phyloP scores from a whole-genome alignment of 2,888 invertebrate genomes.

The Loripinus fragilis region DNA sequence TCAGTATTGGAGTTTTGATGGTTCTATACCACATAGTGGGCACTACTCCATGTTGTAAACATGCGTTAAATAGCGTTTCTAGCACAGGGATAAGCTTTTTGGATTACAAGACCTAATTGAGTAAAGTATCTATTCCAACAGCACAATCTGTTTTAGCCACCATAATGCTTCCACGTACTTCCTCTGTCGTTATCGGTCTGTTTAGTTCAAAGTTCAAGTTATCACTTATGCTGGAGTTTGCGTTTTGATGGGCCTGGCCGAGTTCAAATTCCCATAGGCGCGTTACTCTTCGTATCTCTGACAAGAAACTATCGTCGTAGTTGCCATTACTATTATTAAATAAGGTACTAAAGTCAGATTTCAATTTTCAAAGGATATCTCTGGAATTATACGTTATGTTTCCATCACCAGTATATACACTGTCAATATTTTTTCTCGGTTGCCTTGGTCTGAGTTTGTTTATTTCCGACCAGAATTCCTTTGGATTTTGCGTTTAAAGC shows the following conservation, averaged over 20 bases:
- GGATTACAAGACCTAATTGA: conserved; percentile 16
- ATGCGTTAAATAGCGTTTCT: not conserved
- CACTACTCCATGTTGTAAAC: conserved; percentile 17
- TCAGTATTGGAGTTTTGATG: conserved; percentile 30
- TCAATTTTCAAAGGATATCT: conserved; percentile 10
- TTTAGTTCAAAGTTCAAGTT: not conserved
- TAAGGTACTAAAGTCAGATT: not conserved
- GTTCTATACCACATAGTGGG: conserved; percentile 27
- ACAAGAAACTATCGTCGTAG: conserved; percentile 14
- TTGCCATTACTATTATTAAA: not conserved
- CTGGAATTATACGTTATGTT: not conserved
- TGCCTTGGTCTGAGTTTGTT: conserved; percentile 11
- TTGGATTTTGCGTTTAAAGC: conserved; percentile 3
- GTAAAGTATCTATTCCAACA: conserved; percentile 23
- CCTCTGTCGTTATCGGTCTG: conserved; percentile 5
- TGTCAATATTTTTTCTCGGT: not conserved
- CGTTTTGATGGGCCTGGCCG: not conserved
- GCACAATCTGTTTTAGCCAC: conserved; percentile 1
- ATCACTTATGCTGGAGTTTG: not conserved
- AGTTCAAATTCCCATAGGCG: not conserved
- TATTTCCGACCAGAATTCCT: conserved; percentile 23
- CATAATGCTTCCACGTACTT: not conserved
- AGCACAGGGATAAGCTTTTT: not conserved
- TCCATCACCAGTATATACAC: conserved; percentile 16
- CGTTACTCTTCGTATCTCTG: conserved; percentile 10